Evolutionary conservation across 2,797 vertebrate genomes (phyloP).

Genomic region (Phoxinus dragarum): DNA sequence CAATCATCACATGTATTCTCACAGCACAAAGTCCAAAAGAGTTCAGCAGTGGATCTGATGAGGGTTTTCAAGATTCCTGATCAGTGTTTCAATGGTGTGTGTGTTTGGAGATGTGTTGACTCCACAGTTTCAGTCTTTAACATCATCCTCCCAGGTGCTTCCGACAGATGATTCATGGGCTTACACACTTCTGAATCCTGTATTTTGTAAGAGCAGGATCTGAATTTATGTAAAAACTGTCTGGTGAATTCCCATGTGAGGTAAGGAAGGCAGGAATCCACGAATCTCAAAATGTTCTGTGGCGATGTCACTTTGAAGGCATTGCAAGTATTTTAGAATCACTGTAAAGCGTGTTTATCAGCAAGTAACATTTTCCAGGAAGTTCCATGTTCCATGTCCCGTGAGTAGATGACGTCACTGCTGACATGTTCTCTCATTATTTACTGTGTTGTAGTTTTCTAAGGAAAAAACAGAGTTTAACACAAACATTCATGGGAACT

Average conservation of each 20-base stretch:
- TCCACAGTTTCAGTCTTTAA: background rate
- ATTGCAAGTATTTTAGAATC: too few species aligned
- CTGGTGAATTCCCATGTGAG: too few species aligned
- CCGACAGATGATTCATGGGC: background rate
- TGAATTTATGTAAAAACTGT: background rate
- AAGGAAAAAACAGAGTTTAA: background rate
- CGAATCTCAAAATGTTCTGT: background rate
- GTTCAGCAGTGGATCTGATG: background rate
- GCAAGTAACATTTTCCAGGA: too few species aligned
- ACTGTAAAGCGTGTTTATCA: too few species aligned
- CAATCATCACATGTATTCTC: background rate
- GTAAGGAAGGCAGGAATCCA: too few species aligned
- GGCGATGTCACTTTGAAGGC: background rate
- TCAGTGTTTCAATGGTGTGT: background rate
- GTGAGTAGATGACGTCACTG: too few species aligned
- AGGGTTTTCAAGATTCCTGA: background rate
- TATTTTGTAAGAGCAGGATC: background rate
- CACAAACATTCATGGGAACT: background rate
- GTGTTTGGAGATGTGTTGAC: background rate
- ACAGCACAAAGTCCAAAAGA: background rate
- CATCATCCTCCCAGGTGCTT: background rate
- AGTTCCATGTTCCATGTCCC: too few species aligned
- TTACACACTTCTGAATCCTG: background rate
- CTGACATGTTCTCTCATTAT: too few species aligned
- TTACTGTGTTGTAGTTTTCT: background rate